These are phyloP conservation scores for Cremastobaeus sp. DNA, from an alignment of 2,888 invertebrate genomes.

Conservation along the genomic window DNA sequence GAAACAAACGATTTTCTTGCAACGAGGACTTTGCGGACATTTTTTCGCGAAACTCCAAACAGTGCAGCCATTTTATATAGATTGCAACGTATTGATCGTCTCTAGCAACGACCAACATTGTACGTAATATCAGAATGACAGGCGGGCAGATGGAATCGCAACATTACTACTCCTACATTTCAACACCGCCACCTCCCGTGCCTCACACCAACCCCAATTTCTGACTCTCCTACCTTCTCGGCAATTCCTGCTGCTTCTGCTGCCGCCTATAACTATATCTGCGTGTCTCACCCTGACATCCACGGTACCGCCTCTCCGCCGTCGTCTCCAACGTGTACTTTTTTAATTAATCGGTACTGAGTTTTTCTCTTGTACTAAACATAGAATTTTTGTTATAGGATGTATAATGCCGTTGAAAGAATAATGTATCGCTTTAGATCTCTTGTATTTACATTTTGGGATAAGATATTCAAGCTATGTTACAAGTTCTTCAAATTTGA, in stretches of 20 bases:
- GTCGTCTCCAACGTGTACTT: constrained; percentile 61
- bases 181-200: constrained; percentile 59
- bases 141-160: constrained; percentile 80
- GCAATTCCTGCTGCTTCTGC: constrained; percentile 70
- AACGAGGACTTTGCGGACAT: too few relatives aligned
- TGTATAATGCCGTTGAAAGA: too few relatives aligned
- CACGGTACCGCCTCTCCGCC: constrained; percentile 57
- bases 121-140: constrained; percentile 78
- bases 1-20: too few relatives aligned
- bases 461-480: too few relatives aligned
- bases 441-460: too few relatives aligned
- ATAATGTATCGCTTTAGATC: too few relatives aligned
- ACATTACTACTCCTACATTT: constrained; percentile 69
- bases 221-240: constrained; percentile 41
- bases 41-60: constrained; percentile 2
- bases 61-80: constrained; percentile 77
- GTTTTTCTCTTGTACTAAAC: constrained; percentile 9
- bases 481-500: too few relatives aligned
- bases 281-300: constrained; percentile 77
- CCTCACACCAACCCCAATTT: constrained; percentile 24
- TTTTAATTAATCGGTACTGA: constrained; percentile 63
- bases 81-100: constrained; percentile 78
- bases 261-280: constrained; percentile 73
- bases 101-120: constrained; percentile 72
- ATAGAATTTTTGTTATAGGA: constrained; percentile 28